These are phyloP conservation scores for Pantelozetes paolii DNA, from an alignment of 2,888 invertebrate genomes.

Conservation along the genomic window DNA sequence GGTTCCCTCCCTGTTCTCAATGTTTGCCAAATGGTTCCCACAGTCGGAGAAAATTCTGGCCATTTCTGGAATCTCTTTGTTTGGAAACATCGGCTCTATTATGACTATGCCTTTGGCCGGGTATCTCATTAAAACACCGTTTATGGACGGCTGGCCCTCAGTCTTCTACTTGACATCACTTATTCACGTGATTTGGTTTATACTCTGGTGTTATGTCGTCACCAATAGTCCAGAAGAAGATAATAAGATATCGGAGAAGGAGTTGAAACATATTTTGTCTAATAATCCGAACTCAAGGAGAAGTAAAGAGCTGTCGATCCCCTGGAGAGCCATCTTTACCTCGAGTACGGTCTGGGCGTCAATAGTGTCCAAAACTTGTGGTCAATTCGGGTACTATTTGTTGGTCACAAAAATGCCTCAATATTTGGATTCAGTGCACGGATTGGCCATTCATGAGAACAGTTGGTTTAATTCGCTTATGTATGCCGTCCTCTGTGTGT, in stretches of 20 bases:
- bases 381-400: constrained; percentile 35
- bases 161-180: constrained; percentile 36
- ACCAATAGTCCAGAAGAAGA: constrained; percentile 30
- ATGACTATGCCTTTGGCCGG: constrained; percentile 22
- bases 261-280: constrained; percentile 21
- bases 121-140: constrained; percentile 19
- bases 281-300: constrained; percentile 23
- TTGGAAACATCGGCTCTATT: constrained; percentile 18
- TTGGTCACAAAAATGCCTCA: constrained; percentile 39
- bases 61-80: background rate
- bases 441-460: constrained; percentile 33
- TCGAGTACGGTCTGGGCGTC: constrained; percentile 12
- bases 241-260: background rate
- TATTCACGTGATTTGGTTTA: constrained; percentile 1
- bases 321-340: background rate
- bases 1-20: constrained; percentile 10
- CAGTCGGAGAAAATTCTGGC: constrained; percentile 11
- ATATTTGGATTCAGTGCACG: constrained; percentile 19
- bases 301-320: background rate
- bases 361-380: background rate
- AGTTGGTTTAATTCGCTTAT: constrained; percentile 29
- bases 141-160: constrained; percentile 35
- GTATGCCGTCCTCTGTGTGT: background rate
- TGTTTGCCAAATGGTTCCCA: constrained; percentile 35
- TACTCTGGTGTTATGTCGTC: constrained; percentile 2